These are phyloP conservation scores for Bos indicus DNA, from an alignment of 2,113 vertebrate genomes.

Conservation along the genomic window DNA sequence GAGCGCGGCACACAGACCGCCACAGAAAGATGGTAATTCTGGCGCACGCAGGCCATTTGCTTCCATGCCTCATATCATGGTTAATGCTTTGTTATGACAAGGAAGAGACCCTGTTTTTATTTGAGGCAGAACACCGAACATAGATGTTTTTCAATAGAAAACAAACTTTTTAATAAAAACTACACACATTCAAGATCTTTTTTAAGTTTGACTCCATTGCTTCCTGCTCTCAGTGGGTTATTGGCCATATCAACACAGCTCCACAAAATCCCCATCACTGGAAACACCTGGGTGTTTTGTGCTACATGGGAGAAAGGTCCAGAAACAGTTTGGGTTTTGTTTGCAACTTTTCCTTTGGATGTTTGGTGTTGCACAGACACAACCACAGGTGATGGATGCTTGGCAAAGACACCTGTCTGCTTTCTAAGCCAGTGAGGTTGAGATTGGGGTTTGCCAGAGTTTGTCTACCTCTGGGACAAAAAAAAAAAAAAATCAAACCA, in stretches of 20 bases:
- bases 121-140: slow-evolving; percentile 66
- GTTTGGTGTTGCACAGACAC: not conserved
- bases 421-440: slow-evolving; percentile 83
- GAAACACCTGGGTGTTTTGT: slow-evolving; percentile 24
- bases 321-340: slow-evolving; percentile 23
- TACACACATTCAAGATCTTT: not conserved
- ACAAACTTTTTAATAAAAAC: slow-evolving; percentile 24
- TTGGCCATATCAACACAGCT: not conserved
- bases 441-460: slow-evolving; percentile 82
- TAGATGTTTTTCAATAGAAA: slow-evolving; percentile 17
- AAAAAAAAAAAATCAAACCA: slow-evolving; percentile 57
- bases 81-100: slow-evolving; percentile 59
- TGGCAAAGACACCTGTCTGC: slow-evolving; percentile 72
- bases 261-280: not conserved
- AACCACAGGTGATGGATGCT: slow-evolving; percentile 17
- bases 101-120: slow-evolving; percentile 71
- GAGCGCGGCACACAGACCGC: not conserved
- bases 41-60: not conserved
- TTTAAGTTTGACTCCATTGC: not conserved
- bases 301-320: slow-evolving; percentile 15
- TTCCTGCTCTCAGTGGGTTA: not conserved
- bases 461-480: slow-evolving; percentile 83
- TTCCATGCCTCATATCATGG: slow-evolving; percentile 1
- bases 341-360: not conserved
- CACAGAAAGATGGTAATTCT: not conserved